A percentile compares a stretch with the other conserved stretches of the same genome.
phyloP scores from a whole-genome alignment of 2,113 vertebrate genomes.

The Hippocampus zosterae region DNA sequence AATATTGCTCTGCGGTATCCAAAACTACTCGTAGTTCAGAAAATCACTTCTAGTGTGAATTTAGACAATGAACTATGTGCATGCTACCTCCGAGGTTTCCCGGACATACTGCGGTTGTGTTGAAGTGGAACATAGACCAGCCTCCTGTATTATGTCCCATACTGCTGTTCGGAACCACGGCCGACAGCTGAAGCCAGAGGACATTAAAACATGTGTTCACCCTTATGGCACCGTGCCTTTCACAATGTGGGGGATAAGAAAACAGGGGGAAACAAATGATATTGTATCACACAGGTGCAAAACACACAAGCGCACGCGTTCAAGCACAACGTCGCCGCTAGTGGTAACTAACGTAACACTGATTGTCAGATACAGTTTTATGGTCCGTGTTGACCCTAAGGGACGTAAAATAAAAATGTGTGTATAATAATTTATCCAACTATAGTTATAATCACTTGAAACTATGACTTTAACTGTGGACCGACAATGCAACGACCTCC shows the following conservation, averaged over 20 bases:
- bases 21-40: conserved; percentile 16
- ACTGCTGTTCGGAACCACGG: conserved; percentile 19
- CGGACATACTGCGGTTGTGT: conserved; percentile 17
- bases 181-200: conserved; percentile 63
- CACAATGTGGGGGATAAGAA: conserved; percentile 13
- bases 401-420: background rate
- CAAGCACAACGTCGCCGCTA: background rate
- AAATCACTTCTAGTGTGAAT: conserved; percentile 17
- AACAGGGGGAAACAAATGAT: conserved; percentile 22
- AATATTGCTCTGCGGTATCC: background rate
- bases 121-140: conserved; percentile 24
- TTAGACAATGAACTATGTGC: conserved; percentile 47
- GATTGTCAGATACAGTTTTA: background rate
- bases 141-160: conserved; percentile 19
- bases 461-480: background rate
- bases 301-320: background rate
- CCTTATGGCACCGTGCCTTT: conserved; percentile 61
- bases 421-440: background rate
- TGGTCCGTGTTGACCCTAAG: background rate
- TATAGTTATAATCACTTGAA: background rate
- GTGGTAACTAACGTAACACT: background rate
- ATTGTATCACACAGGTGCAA: conserved; percentile 22
- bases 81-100: conserved; percentile 34
- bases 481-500: too few species aligned
- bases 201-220: conserved; percentile 54